Evolutionary conservation across 2,888 invertebrate species (phyloP), one percentile per base, ranked within the genome.

Genomic region (Leptinotarsa peninsularis): DNA sequence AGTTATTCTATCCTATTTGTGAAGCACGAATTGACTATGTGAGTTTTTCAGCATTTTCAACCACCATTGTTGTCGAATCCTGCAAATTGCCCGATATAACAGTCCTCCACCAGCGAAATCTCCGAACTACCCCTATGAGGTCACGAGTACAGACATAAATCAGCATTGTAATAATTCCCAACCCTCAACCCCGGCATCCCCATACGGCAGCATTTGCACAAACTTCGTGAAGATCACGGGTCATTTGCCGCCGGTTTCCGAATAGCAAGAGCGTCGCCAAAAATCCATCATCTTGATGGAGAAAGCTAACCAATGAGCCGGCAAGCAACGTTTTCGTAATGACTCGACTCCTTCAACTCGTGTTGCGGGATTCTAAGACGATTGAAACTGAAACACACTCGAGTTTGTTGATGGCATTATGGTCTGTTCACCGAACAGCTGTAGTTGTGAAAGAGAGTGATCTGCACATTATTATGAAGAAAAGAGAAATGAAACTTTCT

Each of bases 171-270:
- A 58, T 56, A 74, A 74, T 49, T 67, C 72, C 10, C 33, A 43
- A 67, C 72, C 72, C 75, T 49, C 58, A 4, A 5, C 43, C n/a
- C 4, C 33, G 17, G 54, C 27, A 43, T 23, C 7, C 58, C 71
- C 43, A 63, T 23, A 66, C 78, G 75, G 21, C 71, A 74, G 77
- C 77, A 78, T 72, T 75, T 71, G 73, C 72, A 76, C 76, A 77
- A 78, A 73, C 77, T 80, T 75, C 70, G 76, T 75, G 76, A 78
- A 79, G 79, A 82, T 82, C 81, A 83, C 83, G 83, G 83, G 83
- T 83, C 83, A 83, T 83, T 83, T 83, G 81, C 76, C 78, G 77
- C 75, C 78, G 80, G 82, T 80, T 82, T 79, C 80, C 81, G 82
- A 81, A 76, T 80, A 79, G 81, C 80, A 80, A 78, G 79, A 68